Evolutionary conservation across 2,797 vertebrate species (phyloP).

Genomic region (Streptopelia turtur): DNA sequence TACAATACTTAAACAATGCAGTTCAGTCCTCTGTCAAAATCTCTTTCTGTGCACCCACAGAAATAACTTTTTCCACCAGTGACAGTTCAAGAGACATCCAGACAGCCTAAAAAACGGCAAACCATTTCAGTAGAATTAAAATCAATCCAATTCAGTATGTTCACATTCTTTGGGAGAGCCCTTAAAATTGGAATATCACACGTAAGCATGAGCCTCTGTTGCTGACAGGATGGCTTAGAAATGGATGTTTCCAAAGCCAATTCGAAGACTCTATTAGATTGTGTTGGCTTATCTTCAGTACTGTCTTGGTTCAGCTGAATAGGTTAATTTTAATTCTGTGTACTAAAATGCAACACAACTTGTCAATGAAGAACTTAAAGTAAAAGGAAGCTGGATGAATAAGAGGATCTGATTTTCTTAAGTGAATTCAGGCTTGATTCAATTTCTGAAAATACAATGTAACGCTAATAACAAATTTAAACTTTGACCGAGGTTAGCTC

Average conservation of each 20-base stretch:
- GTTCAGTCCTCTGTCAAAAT: background rate
- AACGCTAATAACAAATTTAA: constrained; percentile 9
- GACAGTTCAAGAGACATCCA: background rate
- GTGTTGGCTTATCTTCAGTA: background rate
- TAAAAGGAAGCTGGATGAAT: background rate
- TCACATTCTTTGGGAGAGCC: background rate
- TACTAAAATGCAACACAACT: background rate
- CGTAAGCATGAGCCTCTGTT: background rate
- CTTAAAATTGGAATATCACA: background rate
- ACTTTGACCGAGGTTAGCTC: background rate
- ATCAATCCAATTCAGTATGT: background rate
- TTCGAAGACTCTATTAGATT: background rate
- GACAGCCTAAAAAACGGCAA: background rate
- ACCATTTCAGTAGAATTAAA: background rate
- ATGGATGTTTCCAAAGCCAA: background rate
- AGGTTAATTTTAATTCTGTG: background rate
- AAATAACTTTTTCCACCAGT: background rate
- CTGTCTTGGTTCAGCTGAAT: background rate
- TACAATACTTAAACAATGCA: background rate
- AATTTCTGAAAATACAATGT: constrained; percentile 16
- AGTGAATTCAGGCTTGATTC: background rate
- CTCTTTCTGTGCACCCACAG: background rate
- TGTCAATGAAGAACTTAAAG: background rate
- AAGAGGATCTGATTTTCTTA: background rate
- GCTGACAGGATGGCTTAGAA: background rate